Conservation (phyloP, 2,888 invertebrate genomes). For the Aricia artaxerxes region DNA sequence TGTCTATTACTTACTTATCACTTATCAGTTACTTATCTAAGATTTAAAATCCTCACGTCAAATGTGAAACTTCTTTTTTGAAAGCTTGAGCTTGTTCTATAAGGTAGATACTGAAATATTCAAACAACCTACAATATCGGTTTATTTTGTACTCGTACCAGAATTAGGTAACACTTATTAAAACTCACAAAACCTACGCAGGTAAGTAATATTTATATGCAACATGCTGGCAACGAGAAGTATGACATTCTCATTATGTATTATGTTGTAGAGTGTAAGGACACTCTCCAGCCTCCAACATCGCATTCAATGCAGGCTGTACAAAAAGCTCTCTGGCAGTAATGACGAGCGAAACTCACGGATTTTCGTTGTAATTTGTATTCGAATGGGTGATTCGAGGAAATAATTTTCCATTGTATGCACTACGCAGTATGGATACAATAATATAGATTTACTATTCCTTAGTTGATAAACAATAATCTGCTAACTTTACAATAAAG, state of each 20-base stretch:
- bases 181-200: background rate
- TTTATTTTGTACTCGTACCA: too few relatives aligned
- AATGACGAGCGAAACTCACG: slow-evolving; percentile 11
- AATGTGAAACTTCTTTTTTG: too few relatives aligned
- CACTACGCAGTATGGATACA: background rate
- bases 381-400: slow-evolving; percentile 1
- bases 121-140: too few relatives aligned
- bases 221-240: background rate
- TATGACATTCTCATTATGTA: slow-evolving; percentile 12
- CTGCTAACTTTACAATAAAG: too few relatives aligned
- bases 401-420: background rate
- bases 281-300: background rate
- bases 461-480: too few relatives aligned
- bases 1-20: too few relatives aligned
- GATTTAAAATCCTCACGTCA: background rate
- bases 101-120: too few relatives aligned
- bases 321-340: slow-evolving; percentile 11
- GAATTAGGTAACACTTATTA: too few relatives aligned
- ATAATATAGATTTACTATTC: too few relatives aligned
- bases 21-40: background rate
- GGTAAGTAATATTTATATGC: background rate
- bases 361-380: slow-evolving; percentile 11
- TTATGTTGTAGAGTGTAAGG: slow-evolving; percentile 16
- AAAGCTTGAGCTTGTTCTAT: too few relatives aligned
- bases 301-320: background rate